Base-by-base conservation (phyloP, 2,888 invertebrate genomes). In the Trichacis sp. region DNA sequence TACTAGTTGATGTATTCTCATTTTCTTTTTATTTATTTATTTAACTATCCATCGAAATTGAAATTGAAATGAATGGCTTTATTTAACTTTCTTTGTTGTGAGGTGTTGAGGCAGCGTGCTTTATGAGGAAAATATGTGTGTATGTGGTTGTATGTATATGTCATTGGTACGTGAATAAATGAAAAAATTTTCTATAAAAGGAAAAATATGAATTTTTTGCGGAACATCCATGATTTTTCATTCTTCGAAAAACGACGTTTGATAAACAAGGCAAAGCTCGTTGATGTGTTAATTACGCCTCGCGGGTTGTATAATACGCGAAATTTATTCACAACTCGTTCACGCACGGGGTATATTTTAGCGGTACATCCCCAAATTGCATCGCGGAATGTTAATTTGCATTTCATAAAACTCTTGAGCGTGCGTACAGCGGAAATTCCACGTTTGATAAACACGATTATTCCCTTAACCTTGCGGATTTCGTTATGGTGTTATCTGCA, bases 251-350 rank as follows among this genome's bases (percentile, higher is more conserved):
- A 24, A 47, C 53, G 49, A 53, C 56, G 42, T 65, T 65, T 61
- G 60, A 65, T 65, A 50, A 52, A 42, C 53, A 38, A 65, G 54
- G 53, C 50, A 65, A 57, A 65, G 66, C 61, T 40, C 29, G 47
- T 58, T 50, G 66, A 53, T 55, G 61, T 61, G 66, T 62, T 66
- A 66, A 66, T 61, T 62, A 66, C 55, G 61, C 50, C 33, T n/a
- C 42, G 58, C 30, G 40, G 61, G 61, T 61, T 65, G 61, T 61
- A 65, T 65, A 65, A 65, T 65, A 57, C 57, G 61, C 50, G 65
- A 65, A 65, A 65, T 61, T 65, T 65, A 65, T 65, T 65, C 61
- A 54, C 61, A 65, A 61, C 65, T 61, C 65, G 61, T 65, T 57
- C 48, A 54, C 57, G 36, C 57, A 54, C 61, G 58, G 11, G 11